Base-by-base conservation (phyloP, 2,113 vertebrate genomes). In the Chaetorhynchus papuensis region DNA sequence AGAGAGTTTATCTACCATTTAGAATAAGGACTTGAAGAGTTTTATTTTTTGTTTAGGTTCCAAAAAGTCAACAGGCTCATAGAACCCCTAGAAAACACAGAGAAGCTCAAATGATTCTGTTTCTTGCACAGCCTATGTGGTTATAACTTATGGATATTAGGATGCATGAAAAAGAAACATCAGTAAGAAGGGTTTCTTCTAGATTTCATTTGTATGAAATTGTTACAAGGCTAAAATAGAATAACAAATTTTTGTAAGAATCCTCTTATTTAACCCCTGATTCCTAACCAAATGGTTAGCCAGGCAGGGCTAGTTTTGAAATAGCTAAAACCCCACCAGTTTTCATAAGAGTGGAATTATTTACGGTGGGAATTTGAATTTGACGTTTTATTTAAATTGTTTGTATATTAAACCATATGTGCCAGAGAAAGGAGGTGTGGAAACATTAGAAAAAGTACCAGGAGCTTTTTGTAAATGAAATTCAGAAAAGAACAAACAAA, bases 301-400 rank as follows among this genome's bases (percentile, higher is more conserved):
- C 33, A 52, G 87, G 74, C 75, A 91, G 74, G 71, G 52, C 77
- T 92, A 93, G 76, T 71, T 96, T 93, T 80, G 86, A 92, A 82
- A 77, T 92, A 50, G 66, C 88, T 89, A 54, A 59, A 90, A n/a
- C 10, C 75, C 75, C 63, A 80, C 54, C 87, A 5, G 57, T 93
- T 97, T 79, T 96, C 57, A 13, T 85, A 86, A 89, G 57, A 95
- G 83, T 70, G 83, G 69, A 96, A 90, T 89, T 92, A 70, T 90
- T 94, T 90, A 70, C 23, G 56, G 59, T 95, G 91, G 87, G 85
- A 68, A 91, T 96, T 94, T 97, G 93, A 84, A 88, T 96, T 93
- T 96, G 95, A 96, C 27, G 44, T 94, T 97, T 90, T 88, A 94
- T 95, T 97, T 95, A 87, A 97, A 61, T 88, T 81, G 93, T 88